These are phyloP conservation scores for Polietes domitor DNA, from an alignment of 2,888 invertebrate species.

Conservation along the genomic window DNA sequence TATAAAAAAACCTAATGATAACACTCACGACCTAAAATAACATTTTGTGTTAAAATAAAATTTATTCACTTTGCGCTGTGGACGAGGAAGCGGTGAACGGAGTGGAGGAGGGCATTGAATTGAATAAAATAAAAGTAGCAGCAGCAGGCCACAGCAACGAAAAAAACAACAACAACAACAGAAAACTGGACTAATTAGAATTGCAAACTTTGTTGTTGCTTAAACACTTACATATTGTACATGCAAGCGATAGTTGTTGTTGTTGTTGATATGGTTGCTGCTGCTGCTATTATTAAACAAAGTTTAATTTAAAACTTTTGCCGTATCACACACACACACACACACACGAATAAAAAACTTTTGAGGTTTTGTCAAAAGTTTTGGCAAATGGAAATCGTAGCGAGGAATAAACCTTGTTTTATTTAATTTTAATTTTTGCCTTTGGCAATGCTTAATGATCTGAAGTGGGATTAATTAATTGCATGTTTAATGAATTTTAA, in stretches of 20 bases:
- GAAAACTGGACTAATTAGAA: slow-evolving; percentile 56
- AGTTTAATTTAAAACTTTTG: slow-evolving; percentile 5
- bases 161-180: neutral
- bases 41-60: slow-evolving; percentile 22
- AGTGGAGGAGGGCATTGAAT: neutral
- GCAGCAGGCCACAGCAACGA: no score
- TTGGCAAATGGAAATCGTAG: no score
- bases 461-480: no score
- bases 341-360: no score
- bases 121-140: no score
- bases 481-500: no score
- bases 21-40: slow-evolving; percentile 23
- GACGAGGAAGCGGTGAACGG: neutral
- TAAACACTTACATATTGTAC: no score
- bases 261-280: neutral
- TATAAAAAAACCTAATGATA: slow-evolving; percentile 20
- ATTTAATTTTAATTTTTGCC: no score
- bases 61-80: neutral
- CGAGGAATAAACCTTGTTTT: no score
- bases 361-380: no score
- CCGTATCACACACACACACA: no score
- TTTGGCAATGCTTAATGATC: no score
- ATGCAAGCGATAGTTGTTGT: slow-evolving; percentile 14
- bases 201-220: slow-evolving; percentile 46
- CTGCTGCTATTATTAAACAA: neutral